Base-by-base conservation (phyloP, 2,113 vertebrate genomes). In the Garra rufa region DNA sequence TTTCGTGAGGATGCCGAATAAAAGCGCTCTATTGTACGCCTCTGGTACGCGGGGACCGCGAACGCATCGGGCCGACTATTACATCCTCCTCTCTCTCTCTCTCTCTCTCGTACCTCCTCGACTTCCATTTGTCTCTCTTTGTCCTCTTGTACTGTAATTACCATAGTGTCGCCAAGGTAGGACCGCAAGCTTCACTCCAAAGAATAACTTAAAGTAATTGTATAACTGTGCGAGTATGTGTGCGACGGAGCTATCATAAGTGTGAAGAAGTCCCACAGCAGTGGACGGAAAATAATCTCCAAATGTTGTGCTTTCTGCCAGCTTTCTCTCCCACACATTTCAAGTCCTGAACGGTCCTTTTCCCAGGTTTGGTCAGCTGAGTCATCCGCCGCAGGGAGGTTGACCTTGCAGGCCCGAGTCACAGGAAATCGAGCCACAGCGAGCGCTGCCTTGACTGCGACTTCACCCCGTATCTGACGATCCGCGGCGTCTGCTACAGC, bases 111-210 rank as follows among this genome's bases (percentile, higher is more conserved):
- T 84, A 82, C 78, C 67, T 83, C 73, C 63, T 86, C 69, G n/a
- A 70, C 83, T 76, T 86, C 55, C 87, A 83, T 84, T 89, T 85
- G 86, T 89, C 87, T 90, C 87, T 87, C 90, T 82, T 89, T 86
- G 88, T 91, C 83, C 89, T 90, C 83, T 78, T 87, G 75, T 61
- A 81, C 90, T 73, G 90, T 92, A 93, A 93, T 94, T 93, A 93
- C 83, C 71, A 73, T 85, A 83, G 74, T 90, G 92, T 90, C 89
- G 88, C 90, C 92, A 86, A 90, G 88, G 89, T 89, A 91, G 91
- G 80, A 87, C 88, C 81, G 76, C 71, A 76, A 85, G 81, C 82
- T 85, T 71, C 71, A 21, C 76, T 83, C 80, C 75, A 70, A 82
- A 87, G 69, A 83, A 77, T 71, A 84, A 86, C 88, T 85, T 85